Base-by-base conservation (phyloP, 2,797 vertebrate genomes). In the Sardinella longiceps region DNA sequence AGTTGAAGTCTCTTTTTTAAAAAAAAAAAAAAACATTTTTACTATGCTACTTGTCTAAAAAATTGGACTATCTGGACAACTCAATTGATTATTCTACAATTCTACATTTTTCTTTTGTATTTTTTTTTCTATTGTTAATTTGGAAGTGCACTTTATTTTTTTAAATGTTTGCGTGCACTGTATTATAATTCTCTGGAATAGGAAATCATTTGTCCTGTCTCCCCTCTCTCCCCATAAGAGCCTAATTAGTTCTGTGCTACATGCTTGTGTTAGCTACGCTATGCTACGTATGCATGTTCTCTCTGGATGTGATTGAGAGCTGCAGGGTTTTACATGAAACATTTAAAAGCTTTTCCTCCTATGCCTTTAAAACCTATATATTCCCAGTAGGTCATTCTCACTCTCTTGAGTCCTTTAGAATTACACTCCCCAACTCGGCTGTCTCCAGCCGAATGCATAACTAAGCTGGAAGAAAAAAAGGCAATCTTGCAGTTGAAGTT, bases 311-410 rank as follows among this genome's bases (percentile, higher is more conserved):
- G 70, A 77, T 77, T 43, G 70, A 77, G 20, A 77, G 70, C 70
- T 77, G 33, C 37, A 43, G 70, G 70, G 33, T 77, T 77, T 39
- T 20, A 77, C 33, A 77, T 43, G 37, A 77, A 74, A 74, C 66
- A 74, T 74, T 74, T 74, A 74, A 74, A 33, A 74, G 30, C 30
- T 43, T 1, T 18, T 43, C 5, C 43, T 74, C 30, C 20, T 20
- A 23, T 39, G 1, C 2, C 70, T 37, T 77, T 77, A 77, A 77
- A 77, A 43, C 37, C 33, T 77, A 77, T 23, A 43, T 23, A 43
- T 43, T 77, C 70, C 70, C 37, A 43, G 33, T 77, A 37, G 66
- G 66, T 70, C 18, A 20, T 33, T 70, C 66, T 23, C 70, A 20
- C 37, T 77, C 70, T 43, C 70, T 20, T 39, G 70, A 43, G 70